phyloP scores from a whole-genome alignment of 1,140 invertebrate species.

The Pogonus chalceus region DNA sequence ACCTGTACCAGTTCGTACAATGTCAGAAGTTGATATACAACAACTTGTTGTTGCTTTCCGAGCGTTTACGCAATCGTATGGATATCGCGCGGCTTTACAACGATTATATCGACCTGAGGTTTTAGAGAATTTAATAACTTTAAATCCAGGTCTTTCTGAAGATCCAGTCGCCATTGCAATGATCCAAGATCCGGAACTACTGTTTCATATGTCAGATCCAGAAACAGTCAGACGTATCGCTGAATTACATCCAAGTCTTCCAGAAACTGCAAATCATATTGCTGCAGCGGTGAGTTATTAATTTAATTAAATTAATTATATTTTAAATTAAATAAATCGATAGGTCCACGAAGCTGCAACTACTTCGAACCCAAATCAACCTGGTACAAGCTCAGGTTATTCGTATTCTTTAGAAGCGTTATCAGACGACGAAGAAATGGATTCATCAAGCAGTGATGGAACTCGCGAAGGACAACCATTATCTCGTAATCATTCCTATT shows the following conservation, averaged over 20 bases:
- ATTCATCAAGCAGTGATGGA: slow-evolving; percentile 38
- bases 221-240: slow-evolving; percentile 41
- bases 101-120: slow-evolving; percentile 42
- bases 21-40: slow-evolving; percentile 36
- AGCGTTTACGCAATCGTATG: slow-evolving; percentile 37
- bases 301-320: too few relatives aligned
- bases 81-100: slow-evolving; percentile 38
- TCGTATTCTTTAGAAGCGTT: slow-evolving; percentile 42
- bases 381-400: slow-evolving; percentile 31
- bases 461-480: slow-evolving; percentile 23
- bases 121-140: slow-evolving; percentile 44
- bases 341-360: slow-evolving; percentile 41
- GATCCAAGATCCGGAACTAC: slow-evolving; percentile 46
- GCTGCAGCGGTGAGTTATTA: slow-evolving; percentile 40
- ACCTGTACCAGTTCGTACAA: slow-evolving; percentile 22
- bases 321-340: too few relatives aligned
- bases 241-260: slow-evolving; percentile 40
- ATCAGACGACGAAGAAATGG: slow-evolving; percentile 48
- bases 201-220: slow-evolving; percentile 41
- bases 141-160: slow-evolving; percentile 39
- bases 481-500: slow-evolving; percentile 29
- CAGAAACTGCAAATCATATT: slow-evolving; percentile 41
- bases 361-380: slow-evolving; percentile 25
- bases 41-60: slow-evolving; percentile 38
- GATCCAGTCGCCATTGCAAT: slow-evolving; percentile 46